Percentiles rank a stretch among this genome's conserved stretches.
These are phyloP conservation scores for Cinclus mexicanus DNA, from an alignment of 2,113 vertebrate species.

Conservation along the genomic window DNA sequence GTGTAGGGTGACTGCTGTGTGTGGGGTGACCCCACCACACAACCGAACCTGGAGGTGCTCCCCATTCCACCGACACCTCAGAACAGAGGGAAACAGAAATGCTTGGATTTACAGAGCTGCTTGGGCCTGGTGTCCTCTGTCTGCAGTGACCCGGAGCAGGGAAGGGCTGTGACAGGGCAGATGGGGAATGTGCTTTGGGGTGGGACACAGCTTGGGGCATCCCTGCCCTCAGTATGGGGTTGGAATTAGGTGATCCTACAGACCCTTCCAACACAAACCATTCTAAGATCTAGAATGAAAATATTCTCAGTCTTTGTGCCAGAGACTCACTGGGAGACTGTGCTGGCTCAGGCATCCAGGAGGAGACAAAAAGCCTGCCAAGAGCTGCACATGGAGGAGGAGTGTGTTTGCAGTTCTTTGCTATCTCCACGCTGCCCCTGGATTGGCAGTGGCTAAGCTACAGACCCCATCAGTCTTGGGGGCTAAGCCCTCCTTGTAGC, in stretches of 20 bases:
- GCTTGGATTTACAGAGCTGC: neutral
- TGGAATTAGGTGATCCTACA: neutral
- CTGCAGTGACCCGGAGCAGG: neutral
- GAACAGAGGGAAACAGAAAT: neutral
- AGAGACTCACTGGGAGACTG: neutral
- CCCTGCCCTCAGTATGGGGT: neutral
- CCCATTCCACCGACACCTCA: neutral
- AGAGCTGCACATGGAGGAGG: neutral
- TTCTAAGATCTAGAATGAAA: neutral
- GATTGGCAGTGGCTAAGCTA: neutral
- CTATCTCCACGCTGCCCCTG: neutral
- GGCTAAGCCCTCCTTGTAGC: neutral
- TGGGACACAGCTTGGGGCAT: neutral
- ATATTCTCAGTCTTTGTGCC: neutral
- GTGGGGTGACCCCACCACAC: neutral
- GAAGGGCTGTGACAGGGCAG: neutral
- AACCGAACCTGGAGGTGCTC: neutral
- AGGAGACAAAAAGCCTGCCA: neutral
- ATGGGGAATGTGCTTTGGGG: neutral
- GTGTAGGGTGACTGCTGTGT: neutral
- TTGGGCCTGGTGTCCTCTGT: accelerated
- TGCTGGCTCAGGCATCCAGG: neutral
- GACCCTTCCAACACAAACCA: neutral
- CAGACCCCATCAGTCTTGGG: neutral
- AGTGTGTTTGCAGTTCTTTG: neutral